Conservation (phyloP, 2,797 vertebrate species). For the Eutrigla gurnardus region DNA sequence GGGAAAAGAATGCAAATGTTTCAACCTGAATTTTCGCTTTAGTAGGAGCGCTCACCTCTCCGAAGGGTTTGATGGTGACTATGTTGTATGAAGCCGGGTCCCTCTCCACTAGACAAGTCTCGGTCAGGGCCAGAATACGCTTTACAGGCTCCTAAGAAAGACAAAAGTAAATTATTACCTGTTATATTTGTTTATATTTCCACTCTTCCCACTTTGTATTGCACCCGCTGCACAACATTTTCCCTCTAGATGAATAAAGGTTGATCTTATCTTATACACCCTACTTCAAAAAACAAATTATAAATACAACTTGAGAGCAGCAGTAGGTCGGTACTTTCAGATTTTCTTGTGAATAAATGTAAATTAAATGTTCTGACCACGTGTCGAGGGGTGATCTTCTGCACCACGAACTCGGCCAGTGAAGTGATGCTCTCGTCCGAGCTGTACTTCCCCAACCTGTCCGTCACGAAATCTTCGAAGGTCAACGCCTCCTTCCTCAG, state of each 20-base stretch:
- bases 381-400: slow-evolving; percentile 95
- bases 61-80: slow-evolving; percentile 95
- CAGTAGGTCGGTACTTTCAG: not conserved
- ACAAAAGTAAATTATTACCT: not conserved
- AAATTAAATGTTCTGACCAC: slow-evolving; percentile 81
- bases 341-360: not conserved
- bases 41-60: slow-evolving; percentile 86
- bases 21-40: not conserved
- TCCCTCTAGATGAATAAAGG: not conserved
- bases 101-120: slow-evolving; percentile 96
- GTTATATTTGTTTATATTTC: not conserved
- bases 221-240: not conserved
- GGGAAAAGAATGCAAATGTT: not conserved
- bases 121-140: slow-evolving; percentile 94
- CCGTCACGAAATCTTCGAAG: slow-evolving; percentile 91
- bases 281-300: not conserved
- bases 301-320: not conserved
- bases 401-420: slow-evolving; percentile 97
- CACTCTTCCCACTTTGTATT: not conserved
- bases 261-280: not conserved
- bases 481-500: slow-evolving; percentile 92
- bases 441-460: slow-evolving; percentile 97
- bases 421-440: slow-evolving; percentile 97
- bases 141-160: slow-evolving; percentile 91
- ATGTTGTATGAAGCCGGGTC: slow-evolving; percentile 99